Percentiles rank a stretch among this genome's conserved stretches.
Conservation (phyloP, 2,113 vertebrate species). For the Progne subis region DNA sequence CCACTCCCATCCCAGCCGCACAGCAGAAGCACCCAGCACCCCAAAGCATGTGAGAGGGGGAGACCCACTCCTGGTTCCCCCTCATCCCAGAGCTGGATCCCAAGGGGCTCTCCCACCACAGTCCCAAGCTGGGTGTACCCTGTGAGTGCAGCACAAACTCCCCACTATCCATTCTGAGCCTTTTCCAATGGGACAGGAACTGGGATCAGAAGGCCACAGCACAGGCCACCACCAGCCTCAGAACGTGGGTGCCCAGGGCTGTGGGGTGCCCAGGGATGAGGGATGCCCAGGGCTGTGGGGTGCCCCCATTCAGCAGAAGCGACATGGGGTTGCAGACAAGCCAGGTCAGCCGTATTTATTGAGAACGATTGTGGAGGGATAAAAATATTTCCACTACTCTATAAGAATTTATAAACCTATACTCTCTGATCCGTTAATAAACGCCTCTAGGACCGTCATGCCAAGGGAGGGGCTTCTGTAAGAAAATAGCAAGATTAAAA, state of each 20-base stretch:
- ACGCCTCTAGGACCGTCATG: not conserved
- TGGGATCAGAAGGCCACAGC: not conserved
- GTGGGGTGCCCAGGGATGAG: too few species aligned
- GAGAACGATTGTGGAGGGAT: constrained; percentile 49
- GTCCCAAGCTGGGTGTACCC: not conserved
- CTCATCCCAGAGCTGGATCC: not conserved
- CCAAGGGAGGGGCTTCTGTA: constrained; percentile 22
- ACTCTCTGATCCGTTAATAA: constrained; percentile 31
- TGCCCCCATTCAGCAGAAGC: accelerated
- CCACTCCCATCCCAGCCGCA: not conserved
- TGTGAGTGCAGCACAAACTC: not conserved
- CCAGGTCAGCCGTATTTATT: constrained; percentile 55
- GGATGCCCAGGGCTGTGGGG: accelerated
- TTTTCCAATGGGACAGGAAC: not conserved
- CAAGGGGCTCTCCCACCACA: not conserved
- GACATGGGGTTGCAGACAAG: not conserved
- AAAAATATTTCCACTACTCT: constrained; percentile 69
- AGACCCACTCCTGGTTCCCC: not conserved
- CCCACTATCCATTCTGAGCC: accelerated
- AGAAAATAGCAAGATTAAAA: constrained; percentile 67
- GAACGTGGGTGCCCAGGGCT: not conserved
- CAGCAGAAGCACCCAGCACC: not conserved
- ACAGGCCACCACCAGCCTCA: not conserved
- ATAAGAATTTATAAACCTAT: constrained; percentile 60
- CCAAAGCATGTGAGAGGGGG: accelerated